Evolutionary conservation across 2,888 invertebrate genomes (phyloP).

Genomic region (Drosophila villosipedis): DNA sequence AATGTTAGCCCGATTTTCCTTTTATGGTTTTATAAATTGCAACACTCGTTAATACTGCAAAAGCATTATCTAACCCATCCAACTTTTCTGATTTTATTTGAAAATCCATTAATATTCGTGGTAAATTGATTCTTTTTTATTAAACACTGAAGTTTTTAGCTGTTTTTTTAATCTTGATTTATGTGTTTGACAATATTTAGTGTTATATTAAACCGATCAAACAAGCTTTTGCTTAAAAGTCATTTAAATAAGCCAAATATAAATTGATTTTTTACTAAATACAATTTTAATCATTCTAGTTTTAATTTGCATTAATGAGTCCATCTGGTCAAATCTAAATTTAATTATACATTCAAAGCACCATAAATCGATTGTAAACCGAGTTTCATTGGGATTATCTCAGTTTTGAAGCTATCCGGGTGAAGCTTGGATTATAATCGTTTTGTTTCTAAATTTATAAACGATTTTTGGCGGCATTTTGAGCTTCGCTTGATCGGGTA

Average conservation of each 20-base stretch:
- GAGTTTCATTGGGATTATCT: background rate
- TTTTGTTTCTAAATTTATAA: background rate
- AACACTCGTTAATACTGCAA: background rate
- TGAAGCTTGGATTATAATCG: background rate
- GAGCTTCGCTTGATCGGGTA: background rate
- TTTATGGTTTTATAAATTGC: background rate
- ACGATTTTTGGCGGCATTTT: background rate
- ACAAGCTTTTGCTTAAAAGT: conserved; percentile 1
- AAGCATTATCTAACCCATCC: background rate
- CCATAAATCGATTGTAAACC: background rate
- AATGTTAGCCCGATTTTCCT: background rate
- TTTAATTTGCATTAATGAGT: conserved; percentile 2
- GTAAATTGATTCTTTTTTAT: background rate
- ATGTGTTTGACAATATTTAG: background rate
- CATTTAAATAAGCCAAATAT: conserved; percentile 3
- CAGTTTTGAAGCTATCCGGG: background rate
- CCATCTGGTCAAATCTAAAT: conserved; percentile 3
- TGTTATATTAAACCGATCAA: background rate
- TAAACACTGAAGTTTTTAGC: background rate
- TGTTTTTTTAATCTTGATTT: background rate
- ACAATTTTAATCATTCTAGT: background rate
- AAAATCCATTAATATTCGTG: background rate
- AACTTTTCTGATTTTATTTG: background rate
- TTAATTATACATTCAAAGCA: background rate
- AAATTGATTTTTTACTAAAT: background rate